Evolutionary conservation across 2,797 vertebrate species (phyloP).

Genomic region (Rhinichthys osculus): DNA sequence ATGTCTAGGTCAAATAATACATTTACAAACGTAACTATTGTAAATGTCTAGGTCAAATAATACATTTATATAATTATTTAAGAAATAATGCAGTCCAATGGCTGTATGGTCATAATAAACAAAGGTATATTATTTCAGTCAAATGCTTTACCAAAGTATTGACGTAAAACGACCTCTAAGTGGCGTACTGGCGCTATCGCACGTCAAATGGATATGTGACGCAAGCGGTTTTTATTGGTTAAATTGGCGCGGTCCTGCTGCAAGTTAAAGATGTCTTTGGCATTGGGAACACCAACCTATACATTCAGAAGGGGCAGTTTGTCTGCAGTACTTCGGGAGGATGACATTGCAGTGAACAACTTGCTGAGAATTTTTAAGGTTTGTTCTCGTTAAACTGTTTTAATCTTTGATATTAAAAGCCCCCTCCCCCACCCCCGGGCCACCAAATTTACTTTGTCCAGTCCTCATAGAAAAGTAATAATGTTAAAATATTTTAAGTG

Average conservation of each 20-base stretch:
- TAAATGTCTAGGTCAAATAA: not conserved
- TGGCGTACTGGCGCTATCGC: not conserved
- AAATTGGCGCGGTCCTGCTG: no score
- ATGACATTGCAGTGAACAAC: not conserved
- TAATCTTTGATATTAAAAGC: not conserved
- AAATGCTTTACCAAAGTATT: not conserved
- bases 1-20: no score
- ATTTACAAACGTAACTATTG: not conserved
- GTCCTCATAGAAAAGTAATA: constrained; percentile 2
- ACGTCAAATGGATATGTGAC: not conserved
- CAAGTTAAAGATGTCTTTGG: no score
- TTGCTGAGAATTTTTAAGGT: not conserved
- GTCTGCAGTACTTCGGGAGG: not conserved
- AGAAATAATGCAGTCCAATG: no score
- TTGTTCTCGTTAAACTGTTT: not conserved
- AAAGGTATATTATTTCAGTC: not conserved
- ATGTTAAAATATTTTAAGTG: not conserved
- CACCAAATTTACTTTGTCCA: not conserved
- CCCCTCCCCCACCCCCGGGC: no score
- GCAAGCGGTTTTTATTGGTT: no score
- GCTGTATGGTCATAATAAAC: no score
- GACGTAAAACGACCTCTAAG: not conserved
- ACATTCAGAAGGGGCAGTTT: no score
- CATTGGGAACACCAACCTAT: no score
- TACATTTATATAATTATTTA: not conserved